These are phyloP conservation scores for Taxidea taxus DNA, from an alignment of 2,113 vertebrate genomes.

Conservation along the genomic window DNA sequence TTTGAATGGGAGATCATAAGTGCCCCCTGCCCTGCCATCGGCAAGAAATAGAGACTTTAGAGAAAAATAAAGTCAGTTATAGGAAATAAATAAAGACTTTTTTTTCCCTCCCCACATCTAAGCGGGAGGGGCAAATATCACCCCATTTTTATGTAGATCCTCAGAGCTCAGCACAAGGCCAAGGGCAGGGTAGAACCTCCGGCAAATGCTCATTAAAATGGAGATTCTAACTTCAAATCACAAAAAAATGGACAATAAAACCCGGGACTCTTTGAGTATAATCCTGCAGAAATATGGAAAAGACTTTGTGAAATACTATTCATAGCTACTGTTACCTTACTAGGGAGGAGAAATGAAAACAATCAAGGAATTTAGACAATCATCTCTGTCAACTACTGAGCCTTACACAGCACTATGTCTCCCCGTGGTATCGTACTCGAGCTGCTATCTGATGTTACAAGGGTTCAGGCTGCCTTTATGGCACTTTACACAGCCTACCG, in stretches of 20 bases:
- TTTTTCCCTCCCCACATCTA: no score
- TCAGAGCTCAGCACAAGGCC: neutral
- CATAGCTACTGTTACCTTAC: neutral
- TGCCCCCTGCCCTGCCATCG: neutral
- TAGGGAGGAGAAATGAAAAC: neutral
- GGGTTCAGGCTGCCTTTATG: neutral
- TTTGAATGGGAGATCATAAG: constrained; percentile 8
- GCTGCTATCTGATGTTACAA: neutral
- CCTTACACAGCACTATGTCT: neutral
- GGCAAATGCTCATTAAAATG: neutral
- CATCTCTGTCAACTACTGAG: neutral
- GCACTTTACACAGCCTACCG: neutral
- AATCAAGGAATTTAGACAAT: constrained; percentile 2
- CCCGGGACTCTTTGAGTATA: neutral
- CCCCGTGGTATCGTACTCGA: neutral
- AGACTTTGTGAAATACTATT: constrained; percentile 33
- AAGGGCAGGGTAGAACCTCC: neutral
- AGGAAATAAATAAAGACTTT: neutral
- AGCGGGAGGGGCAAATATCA: neutral
- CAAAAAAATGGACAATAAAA: neutral
- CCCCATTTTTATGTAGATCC: neutral
- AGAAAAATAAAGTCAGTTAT: neutral
- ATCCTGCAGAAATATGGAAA: constrained; percentile 33
- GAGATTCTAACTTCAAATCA: constrained; percentile 20
- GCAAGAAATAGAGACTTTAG: neutral